These are phyloP conservation scores for Ephialtes manifestator DNA, from an alignment of 2,888 invertebrate species.

Conservation along the genomic window DNA sequence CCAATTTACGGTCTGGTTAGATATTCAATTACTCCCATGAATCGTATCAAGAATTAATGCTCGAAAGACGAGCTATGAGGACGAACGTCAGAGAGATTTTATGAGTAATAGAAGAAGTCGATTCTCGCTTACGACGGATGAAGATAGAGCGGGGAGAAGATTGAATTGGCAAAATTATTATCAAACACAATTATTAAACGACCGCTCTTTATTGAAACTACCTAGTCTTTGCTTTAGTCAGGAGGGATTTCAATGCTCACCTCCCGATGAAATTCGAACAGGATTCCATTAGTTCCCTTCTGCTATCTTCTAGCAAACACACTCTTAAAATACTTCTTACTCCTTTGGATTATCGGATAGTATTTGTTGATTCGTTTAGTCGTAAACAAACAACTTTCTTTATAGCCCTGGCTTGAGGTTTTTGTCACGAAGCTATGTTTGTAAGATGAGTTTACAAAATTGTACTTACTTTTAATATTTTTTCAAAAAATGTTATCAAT, in stretches of 20 bases:
- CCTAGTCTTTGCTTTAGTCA: not conserved
- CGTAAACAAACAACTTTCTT: conserved; percentile 17
- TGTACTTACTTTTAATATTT: not conserved
- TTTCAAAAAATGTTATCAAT: no score
- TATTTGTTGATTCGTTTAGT: conserved; percentile 43
- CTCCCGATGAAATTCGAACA: conserved; percentile 3
- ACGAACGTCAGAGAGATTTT: conserved; percentile 11
- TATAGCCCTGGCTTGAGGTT: conserved; percentile 18
- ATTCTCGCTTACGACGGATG: not conserved
- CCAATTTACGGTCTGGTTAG: conserved; percentile 71
- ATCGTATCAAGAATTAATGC: conserved; percentile 53
- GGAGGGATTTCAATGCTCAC: conserved; percentile 6
- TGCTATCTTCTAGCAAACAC: not conserved
- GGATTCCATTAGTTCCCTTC: conserved; percentile 24
- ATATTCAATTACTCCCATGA: conserved; percentile 76
- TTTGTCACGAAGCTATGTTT: conserved; percentile 15
- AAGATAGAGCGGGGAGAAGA: conserved; percentile 12
- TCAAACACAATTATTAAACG: conserved; percentile 70
- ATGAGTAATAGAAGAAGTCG: conserved; percentile 13
- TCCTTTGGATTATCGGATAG: conserved; percentile 38
- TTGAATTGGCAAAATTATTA: conserved; percentile 69
- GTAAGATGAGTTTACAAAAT: not conserved
- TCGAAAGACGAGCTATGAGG: not conserved
- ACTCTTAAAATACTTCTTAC: conserved; percentile 6
- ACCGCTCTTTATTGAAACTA: conserved; percentile 32